Evolutionary conservation across 1,140 invertebrate species (phyloP).

Genomic region (Odontomachus brunneus): DNA sequence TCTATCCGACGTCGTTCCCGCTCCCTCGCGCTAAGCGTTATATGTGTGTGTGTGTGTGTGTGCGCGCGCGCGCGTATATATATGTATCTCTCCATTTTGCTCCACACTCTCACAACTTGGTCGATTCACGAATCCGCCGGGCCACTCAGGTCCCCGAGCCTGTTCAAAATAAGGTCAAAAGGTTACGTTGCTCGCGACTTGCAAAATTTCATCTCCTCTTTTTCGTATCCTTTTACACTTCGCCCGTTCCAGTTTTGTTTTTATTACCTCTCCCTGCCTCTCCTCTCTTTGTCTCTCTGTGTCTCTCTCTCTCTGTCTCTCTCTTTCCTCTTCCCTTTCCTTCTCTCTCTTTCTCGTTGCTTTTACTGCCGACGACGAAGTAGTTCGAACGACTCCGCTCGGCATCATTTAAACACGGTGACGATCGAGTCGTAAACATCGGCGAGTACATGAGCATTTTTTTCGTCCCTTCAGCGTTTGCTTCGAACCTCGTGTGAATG

Average conservation of each 20-base stretch:
- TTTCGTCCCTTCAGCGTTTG: background rate
- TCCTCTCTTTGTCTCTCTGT: background rate
- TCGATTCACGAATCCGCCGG: constrained; percentile 79
- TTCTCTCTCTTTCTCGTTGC: background rate
- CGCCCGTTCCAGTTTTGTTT: constrained; percentile 5
- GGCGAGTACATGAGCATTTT: constrained; percentile 13
- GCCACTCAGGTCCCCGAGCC: constrained; percentile 75
- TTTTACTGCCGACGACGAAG: constrained; percentile 17
- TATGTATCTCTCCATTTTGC: constrained; percentile 40
- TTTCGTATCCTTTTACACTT: constrained; percentile 36
- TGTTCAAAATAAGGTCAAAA: constrained; percentile 70
- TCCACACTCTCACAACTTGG: constrained; percentile 76
- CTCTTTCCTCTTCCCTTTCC: constrained; percentile 35
- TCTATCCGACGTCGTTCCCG: constrained; percentile 26
- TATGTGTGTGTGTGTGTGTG: too few species aligned
- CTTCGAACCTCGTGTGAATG: constrained; percentile 19
- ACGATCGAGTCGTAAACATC: constrained; percentile 23
- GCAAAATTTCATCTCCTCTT: constrained; percentile 24
- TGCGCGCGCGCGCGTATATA: background rate
- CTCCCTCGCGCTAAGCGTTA: background rate
- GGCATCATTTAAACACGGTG: background rate
- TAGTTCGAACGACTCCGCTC: background rate
- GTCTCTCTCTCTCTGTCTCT: background rate
- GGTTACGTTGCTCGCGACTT: constrained; percentile 27
- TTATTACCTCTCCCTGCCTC: constrained; percentile 2